Evolutionary conservation across 1,140 invertebrate genomes (phyloP), one percentile per base, ranked within the genome.

Genomic region (Adoxophyes honmai): DNA sequence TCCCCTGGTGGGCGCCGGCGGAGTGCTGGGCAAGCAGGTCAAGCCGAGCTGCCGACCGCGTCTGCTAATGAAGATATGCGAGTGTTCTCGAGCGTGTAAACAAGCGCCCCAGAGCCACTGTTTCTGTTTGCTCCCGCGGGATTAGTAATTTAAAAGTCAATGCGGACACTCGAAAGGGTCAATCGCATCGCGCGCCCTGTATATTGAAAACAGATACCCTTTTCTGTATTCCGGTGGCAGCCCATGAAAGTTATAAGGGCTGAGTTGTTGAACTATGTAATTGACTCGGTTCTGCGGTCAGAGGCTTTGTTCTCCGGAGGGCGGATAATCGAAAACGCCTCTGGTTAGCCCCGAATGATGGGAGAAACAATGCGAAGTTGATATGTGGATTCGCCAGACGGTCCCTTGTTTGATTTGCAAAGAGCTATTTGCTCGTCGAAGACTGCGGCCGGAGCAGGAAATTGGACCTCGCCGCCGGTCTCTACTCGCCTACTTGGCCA

Each of bases 71-170:
- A 88, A 85, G 81, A 83, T 82, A 75, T 81, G 81, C 79, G 73
- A 88, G 83, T 73, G 74, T 70, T 78, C 84, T 86, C 73, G 75
- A 81, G 67, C 81, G 70, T 75, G 75, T 76, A 88, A 88, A 86
- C 78, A 88, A 73, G 62, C 62, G 59, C 62, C 64, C 75, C 73
- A 67, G 64, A 78, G 80, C 68, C 78, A 68, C 68, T 80, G 70
- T 75, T 81, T 76, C 78, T 84, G 70, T 87, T 86, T 84, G 65
- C 81, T 74, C 81, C 70, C 78, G 74, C 82, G 78, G 81, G 81
- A 86, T 88, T 86, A 86, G 81, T 88, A 88, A 86, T 88, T 88
- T 88, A 88, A 88, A 88, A 88, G 86, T 88, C 86, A 88, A 88
- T 88, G 82, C 82, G 77, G 82, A 88, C 86, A 87, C 82, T 87